Evolutionary conservation across 1,140 invertebrate genomes (phyloP), one percentile per base, ranked within the genome.

Genomic region (Apis dorsata): DNA sequence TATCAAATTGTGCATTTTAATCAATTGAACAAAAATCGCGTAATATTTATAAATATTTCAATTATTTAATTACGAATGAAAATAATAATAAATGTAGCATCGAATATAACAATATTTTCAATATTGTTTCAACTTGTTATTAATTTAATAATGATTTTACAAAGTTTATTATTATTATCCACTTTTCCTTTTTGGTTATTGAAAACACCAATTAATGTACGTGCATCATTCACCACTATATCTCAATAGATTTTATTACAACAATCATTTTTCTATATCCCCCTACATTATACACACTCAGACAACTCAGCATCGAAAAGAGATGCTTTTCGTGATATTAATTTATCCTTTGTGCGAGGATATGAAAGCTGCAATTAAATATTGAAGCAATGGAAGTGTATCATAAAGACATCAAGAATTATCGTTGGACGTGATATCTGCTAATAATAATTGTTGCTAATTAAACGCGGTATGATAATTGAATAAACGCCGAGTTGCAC

Each of bases 391-490:
- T 60, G 24, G 15, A 51, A 17, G 21, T 7, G 24, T 10, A 51
- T 60, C 44, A 34, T 68, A 34, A 10, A 60, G 24, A 44, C 44
- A 69, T 76, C 44, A 60, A 44, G 55, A 34, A 34, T 49, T 76
- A 60, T 68, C 34, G 44, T 17, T 65, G 44, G 59, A 51, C 72
- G n/a, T 28, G 72, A 28, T 76, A 59, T 69, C 51, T 53, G 73
- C 28, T 77, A 59, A 76, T 76, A 60, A 81, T 60, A 69, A 69
- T 59, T 69, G 49, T 19, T 59, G 49, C 80, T 81, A 81, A 81
- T 81, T 81, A 60, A 68, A 81, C 51, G 19, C 72, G 73, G 9
- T 44, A 49, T 10, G 74, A 59, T 77, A 81, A 81, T 81, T 81
- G 76, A 81, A 81, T 68, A 68, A 77, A 57, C 72, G 60, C 8